Evolutionary conservation across 2,113 vertebrate genomes (phyloP).

Genomic region (Mionectes macconnelli): DNA sequence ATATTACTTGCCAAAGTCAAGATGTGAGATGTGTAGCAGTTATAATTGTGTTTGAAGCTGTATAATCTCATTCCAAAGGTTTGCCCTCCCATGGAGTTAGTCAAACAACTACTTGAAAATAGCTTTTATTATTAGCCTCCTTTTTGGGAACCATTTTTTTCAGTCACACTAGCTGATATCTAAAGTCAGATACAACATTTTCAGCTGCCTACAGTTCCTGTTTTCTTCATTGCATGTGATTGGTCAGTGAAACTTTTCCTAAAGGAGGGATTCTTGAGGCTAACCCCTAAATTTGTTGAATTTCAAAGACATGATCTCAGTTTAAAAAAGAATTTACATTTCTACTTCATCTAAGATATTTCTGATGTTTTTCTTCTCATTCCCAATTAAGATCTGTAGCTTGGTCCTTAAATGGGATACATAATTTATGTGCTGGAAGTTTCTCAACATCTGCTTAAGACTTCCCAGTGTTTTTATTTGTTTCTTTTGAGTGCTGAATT

Average conservation of each 20-base stretch:
- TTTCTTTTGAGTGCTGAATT: background rate
- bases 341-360: background rate
- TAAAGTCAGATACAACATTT: background rate
- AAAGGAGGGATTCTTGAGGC: background rate
- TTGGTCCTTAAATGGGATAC: background rate
- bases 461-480: background rate
- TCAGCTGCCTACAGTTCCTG: background rate
- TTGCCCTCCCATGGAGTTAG: background rate
- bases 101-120: background rate
- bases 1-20: background rate
- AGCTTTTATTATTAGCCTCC: background rate
- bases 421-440: background rate
- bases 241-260: background rate
- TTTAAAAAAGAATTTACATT: background rate
- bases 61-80: background rate
- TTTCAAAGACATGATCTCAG: background rate
- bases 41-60: background rate
- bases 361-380: background rate
- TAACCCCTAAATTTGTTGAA: background rate
- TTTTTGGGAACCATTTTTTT: background rate
- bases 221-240: background rate
- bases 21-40: background rate
- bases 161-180: background rate
- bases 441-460: background rate
- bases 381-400: background rate